A percentile compares a stretch with the other conserved stretches of the same genome.
phyloP scores from a whole-genome alignment of 2,888 invertebrate genomes.

The Octonoba sinensis region DNA sequence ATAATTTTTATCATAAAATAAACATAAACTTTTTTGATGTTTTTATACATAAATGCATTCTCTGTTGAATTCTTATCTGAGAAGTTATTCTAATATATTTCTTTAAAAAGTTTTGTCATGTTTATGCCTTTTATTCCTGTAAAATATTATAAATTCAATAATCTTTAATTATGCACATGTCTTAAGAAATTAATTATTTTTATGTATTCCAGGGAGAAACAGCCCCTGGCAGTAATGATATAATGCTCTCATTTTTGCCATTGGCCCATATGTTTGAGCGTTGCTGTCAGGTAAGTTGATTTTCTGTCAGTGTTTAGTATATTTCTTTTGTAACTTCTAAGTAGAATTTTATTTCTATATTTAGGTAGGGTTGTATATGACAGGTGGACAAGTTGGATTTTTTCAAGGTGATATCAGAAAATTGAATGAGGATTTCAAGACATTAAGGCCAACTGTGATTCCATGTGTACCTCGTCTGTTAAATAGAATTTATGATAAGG shows the following conservation, averaged over 20 bases:
- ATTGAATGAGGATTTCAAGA: conserved; percentile 85
- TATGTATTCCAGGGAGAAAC: conserved; percentile 78
- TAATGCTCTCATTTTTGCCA: conserved; percentile 95
- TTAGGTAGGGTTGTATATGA: conserved; percentile 88
- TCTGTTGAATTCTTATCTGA: too few relatives aligned
- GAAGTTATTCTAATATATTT: too few relatives aligned
- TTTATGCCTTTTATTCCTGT: too few relatives aligned
- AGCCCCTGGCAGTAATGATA: conserved; percentile 80
- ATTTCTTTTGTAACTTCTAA: neutral
- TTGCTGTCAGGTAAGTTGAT: conserved; percentile 79
- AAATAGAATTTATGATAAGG: conserved; percentile 93
- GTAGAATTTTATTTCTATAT: neutral
- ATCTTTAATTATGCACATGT: too few relatives aligned
- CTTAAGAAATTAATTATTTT: too few relatives aligned
- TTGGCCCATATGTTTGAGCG: conserved; percentile 98
- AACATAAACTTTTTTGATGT: too few relatives aligned
- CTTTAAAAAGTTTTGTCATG: too few relatives aligned
- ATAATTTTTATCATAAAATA: too few relatives aligned
- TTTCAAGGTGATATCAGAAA: conserved; percentile 92
- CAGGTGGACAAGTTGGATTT: conserved; percentile 94
- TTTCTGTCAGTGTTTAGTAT: neutral
- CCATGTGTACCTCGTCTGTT: conserved; percentile 96
- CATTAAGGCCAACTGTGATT: conserved; percentile 91
- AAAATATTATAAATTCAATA: too few relatives aligned
- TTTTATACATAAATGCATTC: too few relatives aligned